Evolutionary conservation across 1,140 invertebrate genomes (phyloP).

Genomic region (Telenomus remus): DNA sequence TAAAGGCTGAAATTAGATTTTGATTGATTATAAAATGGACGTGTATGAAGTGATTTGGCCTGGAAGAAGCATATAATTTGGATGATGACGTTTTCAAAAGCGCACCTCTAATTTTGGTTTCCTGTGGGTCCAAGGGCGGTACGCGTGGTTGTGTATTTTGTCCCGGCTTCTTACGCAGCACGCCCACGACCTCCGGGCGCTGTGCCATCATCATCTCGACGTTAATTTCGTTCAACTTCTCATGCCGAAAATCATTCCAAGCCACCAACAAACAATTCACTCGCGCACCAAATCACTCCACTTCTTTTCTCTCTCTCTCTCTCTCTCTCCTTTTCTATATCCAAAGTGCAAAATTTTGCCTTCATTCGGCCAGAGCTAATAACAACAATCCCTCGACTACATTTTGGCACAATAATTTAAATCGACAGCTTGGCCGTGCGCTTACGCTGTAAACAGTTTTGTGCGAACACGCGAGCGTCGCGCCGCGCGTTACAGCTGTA

Average conservation of each 20-base stretch:
- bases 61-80: too few species aligned
- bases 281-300: constrained; percentile 11
- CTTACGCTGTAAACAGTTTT: not conserved
- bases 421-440: not conserved
- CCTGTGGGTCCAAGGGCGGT: constrained; percentile 67
- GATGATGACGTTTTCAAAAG: constrained; percentile 1
- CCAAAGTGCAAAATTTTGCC: too few species aligned
- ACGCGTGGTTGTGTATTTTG: constrained; percentile 64
- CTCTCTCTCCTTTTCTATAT: constrained; percentile 12
- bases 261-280: constrained; percentile 24
- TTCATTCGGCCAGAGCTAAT: too few species aligned
- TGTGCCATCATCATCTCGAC: constrained; percentile 70
- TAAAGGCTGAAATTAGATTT: not conserved
- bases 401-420: constrained; percentile 25
- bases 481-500: not conserved
- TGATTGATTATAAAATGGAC: not conserved
- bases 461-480: constrained; percentile 6
- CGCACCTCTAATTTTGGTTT: constrained; percentile 71
- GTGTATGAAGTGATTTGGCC: not conserved
- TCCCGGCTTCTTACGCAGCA: constrained; percentile 71
- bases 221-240: constrained; percentile 22
- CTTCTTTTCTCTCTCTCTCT: constrained; percentile 4
- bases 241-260: constrained; percentile 14
- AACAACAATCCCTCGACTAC: constrained; percentile 14
- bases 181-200: constrained; percentile 70